A percentile compares a stretch with the other conserved stretches of the same genome.
Conservation (phyloP, 2,888 invertebrate species). For the Phorcus lineatus region DNA sequence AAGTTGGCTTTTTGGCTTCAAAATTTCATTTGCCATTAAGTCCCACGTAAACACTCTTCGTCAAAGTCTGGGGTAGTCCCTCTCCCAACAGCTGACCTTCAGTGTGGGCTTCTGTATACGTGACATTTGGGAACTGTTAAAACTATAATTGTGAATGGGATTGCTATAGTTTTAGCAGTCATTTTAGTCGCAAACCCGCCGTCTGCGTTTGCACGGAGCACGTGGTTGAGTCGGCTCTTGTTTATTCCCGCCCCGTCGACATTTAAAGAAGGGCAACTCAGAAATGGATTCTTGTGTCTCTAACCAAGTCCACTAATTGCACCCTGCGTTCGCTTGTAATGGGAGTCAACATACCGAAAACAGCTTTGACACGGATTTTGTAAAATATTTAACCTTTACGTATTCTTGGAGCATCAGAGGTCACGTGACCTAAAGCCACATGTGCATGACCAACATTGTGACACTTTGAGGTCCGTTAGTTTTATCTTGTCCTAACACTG, state of each 20-base stretch:
- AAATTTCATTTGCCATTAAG: slow-evolving; percentile 30
- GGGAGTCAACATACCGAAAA: neutral
- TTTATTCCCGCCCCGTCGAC: slow-evolving; percentile 13
- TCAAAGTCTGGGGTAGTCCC: neutral
- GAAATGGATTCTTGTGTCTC: neutral
- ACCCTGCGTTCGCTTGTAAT: neutral
- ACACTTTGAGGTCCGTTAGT: too few species aligned
- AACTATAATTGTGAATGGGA: slow-evolving; percentile 19
- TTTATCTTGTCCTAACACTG: too few species aligned
- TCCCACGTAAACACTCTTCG: slow-evolving; percentile 3
- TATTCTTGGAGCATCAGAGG: too few species aligned
- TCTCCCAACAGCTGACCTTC: neutral
- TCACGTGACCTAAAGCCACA: too few species aligned
- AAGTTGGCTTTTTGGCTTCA: slow-evolving; percentile 28
- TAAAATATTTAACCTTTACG: neutral
- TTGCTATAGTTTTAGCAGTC: neutral
- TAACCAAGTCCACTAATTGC: neutral
- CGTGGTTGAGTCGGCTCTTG: neutral
- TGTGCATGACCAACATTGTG: too few species aligned
- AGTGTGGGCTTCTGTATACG: neutral
- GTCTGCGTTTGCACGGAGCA: slow-evolving; percentile 2
- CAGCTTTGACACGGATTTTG: neutral
- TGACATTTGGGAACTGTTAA: slow-evolving; percentile 13
- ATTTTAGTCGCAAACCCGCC: neutral
- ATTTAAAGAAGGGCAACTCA: slow-evolving; percentile 15